phyloP scores from a whole-genome alignment of 1,140 invertebrate species.

The Drosophila santomea region DNA sequence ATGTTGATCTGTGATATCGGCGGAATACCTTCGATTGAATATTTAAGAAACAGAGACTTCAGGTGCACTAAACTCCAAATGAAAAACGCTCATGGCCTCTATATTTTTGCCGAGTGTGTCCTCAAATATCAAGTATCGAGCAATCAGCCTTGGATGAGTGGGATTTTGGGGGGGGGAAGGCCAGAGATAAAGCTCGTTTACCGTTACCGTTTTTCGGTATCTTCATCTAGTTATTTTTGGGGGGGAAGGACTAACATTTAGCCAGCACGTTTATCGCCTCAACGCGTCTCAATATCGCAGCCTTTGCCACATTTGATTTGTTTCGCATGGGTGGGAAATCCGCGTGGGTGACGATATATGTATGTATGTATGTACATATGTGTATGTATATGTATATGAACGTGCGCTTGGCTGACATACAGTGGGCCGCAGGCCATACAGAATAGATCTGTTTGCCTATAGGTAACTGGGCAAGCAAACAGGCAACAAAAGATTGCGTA shows the following conservation, averaged over 20 bases:
- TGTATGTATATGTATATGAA: not conserved
- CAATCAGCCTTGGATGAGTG: constrained; percentile 17
- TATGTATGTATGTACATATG: not conserved
- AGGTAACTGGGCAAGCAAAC: constrained; percentile 19
- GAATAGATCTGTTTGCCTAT: constrained; percentile 21
- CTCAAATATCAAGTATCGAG: constrained; percentile 8
- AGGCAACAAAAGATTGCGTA: constrained; percentile 2
- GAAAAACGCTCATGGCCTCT: not conserved
- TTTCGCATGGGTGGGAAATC: constrained; percentile 23
- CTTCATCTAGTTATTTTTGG: constrained; percentile 15
- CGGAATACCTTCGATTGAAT: not conserved
- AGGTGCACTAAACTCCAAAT: not conserved
- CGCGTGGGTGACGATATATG: constrained; percentile 9
- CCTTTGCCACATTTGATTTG: constrained; percentile 66
- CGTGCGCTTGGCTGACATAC: constrained; percentile 42
- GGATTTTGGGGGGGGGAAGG: not conserved
- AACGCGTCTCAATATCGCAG: constrained; percentile 34
- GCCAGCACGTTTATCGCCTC: constrained; percentile 62
- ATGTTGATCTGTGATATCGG: not conserved
- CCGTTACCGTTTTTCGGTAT: constrained; percentile 21
- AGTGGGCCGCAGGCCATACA: constrained; percentile 6
- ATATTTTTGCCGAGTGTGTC: constrained; percentile 6
- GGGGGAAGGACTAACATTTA: constrained; percentile 58
- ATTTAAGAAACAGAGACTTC: no score
- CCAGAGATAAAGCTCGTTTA: constrained; percentile 19